A percentile compares a stretch with the other conserved stretches of the same genome.
Conservation (phyloP, 2,888 invertebrate species). For the Diadegma fenestrale region DNA sequence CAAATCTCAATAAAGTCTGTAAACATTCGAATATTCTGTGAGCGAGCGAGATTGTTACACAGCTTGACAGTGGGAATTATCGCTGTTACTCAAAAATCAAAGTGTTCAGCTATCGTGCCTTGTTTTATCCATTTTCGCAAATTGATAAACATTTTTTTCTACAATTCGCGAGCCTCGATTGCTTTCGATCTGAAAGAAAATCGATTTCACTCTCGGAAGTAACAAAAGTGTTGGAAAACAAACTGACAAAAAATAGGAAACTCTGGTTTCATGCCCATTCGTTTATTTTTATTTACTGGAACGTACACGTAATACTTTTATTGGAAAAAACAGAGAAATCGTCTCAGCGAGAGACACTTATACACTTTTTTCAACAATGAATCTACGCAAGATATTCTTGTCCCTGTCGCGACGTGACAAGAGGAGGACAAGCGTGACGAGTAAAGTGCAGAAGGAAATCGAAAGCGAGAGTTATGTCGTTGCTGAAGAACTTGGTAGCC, state of each 20-base stretch:
- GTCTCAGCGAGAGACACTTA: conserved; percentile 21
- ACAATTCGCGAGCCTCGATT: conserved; percentile 21
- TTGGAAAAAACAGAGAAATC: neutral
- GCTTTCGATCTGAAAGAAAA: conserved; percentile 38
- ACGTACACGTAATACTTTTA: conserved; percentile 1
- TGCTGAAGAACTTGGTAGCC: conserved; percentile 70
- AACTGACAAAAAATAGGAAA: neutral
- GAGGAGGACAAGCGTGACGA: conserved; percentile 57
- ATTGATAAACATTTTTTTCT: neutral
- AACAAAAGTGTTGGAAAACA: neutral
- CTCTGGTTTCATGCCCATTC: neutral
- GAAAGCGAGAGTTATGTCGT: conserved; percentile 71
- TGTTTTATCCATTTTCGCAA: neutral
- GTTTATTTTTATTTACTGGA: neutral
- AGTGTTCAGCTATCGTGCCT: neutral
- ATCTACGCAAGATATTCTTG: conserved; percentile 66
- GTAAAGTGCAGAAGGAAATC: conserved; percentile 67
- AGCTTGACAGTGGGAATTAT: conserved; percentile 24
- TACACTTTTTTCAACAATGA: conserved; percentile 53
- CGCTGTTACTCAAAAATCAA: neutral
- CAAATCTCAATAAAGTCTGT: neutral
- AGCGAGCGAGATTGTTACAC: conserved; percentile 12
- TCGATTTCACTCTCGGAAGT: conserved; percentile 12
- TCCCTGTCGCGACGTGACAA: conserved; percentile 60
- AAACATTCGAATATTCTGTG: conserved; percentile 7